These are phyloP conservation scores for Periplaneta americana DNA, from an alignment of 1,140 invertebrate species.

Conservation along the genomic window DNA sequence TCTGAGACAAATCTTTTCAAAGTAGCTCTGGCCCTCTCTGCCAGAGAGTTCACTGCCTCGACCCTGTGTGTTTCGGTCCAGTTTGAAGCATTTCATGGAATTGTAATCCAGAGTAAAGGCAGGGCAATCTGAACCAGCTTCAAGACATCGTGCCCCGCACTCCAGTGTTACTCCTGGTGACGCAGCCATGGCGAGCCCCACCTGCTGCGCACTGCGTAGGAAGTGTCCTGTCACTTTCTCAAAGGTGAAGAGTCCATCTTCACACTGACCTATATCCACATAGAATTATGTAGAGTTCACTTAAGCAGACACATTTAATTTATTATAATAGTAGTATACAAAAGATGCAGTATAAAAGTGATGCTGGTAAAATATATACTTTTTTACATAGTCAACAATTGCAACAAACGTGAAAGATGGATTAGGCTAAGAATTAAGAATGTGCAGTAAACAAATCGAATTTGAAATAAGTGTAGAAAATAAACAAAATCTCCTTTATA, in stretches of 20 bases:
- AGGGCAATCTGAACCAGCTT: constrained; percentile 40
- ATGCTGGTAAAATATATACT: too few relatives aligned
- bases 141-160: constrained; percentile 33
- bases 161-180: constrained; percentile 39
- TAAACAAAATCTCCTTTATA: too few relatives aligned
- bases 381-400: too few relatives aligned
- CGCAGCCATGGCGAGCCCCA: constrained; percentile 33
- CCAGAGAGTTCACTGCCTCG: constrained; percentile 36
- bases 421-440: too few relatives aligned
- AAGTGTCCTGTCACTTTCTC: constrained; percentile 45
- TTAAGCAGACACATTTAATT: too few relatives aligned
- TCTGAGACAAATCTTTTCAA: constrained; percentile 45
- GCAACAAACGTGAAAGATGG: too few relatives aligned
- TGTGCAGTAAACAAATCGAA: too few relatives aligned
- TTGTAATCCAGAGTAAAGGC: constrained; percentile 43
- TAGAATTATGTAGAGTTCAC: too few relatives aligned
- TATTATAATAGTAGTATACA: too few relatives aligned
- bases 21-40: constrained; percentile 40
- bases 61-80: constrained; percentile 45
- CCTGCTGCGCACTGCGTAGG: constrained; percentile 38
- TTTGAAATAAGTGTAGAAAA: too few relatives aligned
- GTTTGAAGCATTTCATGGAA: constrained; percentile 40
- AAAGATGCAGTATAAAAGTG: too few relatives aligned
- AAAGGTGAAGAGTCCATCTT: constrained; percentile 43
- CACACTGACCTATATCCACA: constrained; percentile 39